These are phyloP conservation scores for Hoplostethus mediterraneus DNA, from an alignment of 2,797 vertebrate species.

Conservation along the genomic window DNA sequence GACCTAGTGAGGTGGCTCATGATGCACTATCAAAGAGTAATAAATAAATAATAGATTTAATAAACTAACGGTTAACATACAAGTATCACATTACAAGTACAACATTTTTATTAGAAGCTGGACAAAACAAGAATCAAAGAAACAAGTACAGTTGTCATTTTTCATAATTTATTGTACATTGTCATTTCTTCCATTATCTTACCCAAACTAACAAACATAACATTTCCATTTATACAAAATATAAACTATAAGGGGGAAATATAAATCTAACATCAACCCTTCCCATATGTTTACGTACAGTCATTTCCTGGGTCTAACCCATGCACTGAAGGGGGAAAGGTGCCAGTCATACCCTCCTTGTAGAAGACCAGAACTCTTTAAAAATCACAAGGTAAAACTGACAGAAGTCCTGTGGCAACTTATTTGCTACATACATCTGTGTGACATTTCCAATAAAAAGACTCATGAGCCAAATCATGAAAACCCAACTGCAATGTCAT, in stretches of 20 bases:
- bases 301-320: slow-evolving; percentile 64
- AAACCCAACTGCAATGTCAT: slow-evolving; percentile 40
- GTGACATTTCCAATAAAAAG: slow-evolving; percentile 56
- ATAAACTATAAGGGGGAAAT: slow-evolving; percentile 78
- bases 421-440: slow-evolving; percentile 66
- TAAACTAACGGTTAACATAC: not conserved
- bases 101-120: not conserved
- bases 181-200: slow-evolving; percentile 71
- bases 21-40: not conserved
- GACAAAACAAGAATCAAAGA: slow-evolving; percentile 43
- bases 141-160: slow-evolving; percentile 41
- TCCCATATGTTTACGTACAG: slow-evolving; percentile 70
- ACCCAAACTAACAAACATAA: slow-evolving; percentile 79
- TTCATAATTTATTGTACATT: slow-evolving; percentile 80
- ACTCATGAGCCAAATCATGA: slow-evolving; percentile 58
- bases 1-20: not conserved
- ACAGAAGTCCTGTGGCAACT: slow-evolving; percentile 65
- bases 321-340: slow-evolving; percentile 50
- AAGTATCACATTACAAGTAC: not conserved
- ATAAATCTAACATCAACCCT: slow-evolving; percentile 75
- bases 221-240: slow-evolving; percentile 85
- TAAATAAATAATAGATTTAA: not conserved
- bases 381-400: slow-evolving; percentile 74
- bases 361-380: slow-evolving; percentile 74
- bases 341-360: slow-evolving; percentile 76